Evolutionary conservation across 92 coral and sea anemone genomes (phyloP), one percentile per base, ranked within the genome.

Genomic region (Phenganax subtilis): DNA sequence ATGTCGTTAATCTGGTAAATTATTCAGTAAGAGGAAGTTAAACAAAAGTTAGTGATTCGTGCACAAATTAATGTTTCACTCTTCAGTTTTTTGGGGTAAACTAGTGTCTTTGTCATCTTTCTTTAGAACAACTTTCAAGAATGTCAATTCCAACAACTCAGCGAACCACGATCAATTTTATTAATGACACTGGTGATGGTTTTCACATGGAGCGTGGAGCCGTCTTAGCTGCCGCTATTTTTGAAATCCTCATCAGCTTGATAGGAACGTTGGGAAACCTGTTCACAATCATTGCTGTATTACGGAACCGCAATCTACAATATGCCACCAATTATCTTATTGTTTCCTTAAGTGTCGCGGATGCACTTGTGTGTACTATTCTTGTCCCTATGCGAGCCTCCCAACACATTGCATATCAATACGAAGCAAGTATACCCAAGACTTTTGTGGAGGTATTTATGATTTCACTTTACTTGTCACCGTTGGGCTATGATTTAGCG

Each of bases 311-410:
- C 69, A 84, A 85, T 51, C 91, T 92, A 25, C 97, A 92, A 55
- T 79, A 87, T 52, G 97, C 89, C 10, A 82, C 97, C 12, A 88
- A 92, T 86, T 88, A 87, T 63, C 85, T 92, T 75, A 84, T 92
- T 56, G 92, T 86, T 15, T 91, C 93, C 53, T 75, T 92, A 44
- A 87, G 91, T 60, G 86, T 92, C 8, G 97, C 97, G 10, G 97
- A 92, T 84, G 20, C 87, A 27, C 74, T 92, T 0, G 97, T 90
- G n/a, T 85, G 92, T 70, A 85, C 76, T 0, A 89, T 92, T 51
- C 85, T 92, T 0, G 97, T 92, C 10, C 97, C 97, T 0, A 92
- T 92, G 97, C 80, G 97, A 58, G 92, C 92, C 6, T 83, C 93
- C 0, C 97, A 92, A 84, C 97, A 92, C 80, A 86, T 92, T 57